A percentile compares a stretch with the other conserved stretches of the same genome.
Evolutionary conservation across 64 coral and sea anemone species (phyloP).

Genomic region (Exaiptasia diaphana): DNA sequence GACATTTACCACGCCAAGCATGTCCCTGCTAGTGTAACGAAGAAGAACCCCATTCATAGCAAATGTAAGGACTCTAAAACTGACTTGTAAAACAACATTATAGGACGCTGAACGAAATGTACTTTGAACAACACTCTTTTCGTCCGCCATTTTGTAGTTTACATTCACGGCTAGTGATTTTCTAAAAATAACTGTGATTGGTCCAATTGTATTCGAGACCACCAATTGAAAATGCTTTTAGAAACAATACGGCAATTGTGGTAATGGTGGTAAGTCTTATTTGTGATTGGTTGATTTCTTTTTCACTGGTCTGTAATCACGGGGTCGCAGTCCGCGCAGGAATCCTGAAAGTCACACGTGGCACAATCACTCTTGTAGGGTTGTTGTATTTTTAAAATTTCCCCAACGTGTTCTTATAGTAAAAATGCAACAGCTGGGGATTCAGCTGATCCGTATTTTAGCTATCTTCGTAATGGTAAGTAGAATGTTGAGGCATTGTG

Average conservation of each 20-base stretch:
- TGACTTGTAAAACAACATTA: conserved; percentile 92
- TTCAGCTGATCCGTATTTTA: neutral
- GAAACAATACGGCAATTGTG: neutral
- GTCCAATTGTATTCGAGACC: neutral
- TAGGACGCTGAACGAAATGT: conserved; percentile 95
- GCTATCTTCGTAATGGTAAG: neutral
- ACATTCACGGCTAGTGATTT: too few species aligned
- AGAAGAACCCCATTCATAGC: conserved; percentile 92
- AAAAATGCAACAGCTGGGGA: conserved; percentile 1
- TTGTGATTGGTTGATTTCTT: too few species aligned
- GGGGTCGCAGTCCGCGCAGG: too few species aligned
- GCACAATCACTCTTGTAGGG: conserved; percentile 16
- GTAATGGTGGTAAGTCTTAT: too few species aligned
- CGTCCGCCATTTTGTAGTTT: conserved; percentile 77
- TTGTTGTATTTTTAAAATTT: neutral
- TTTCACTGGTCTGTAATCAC: too few species aligned
- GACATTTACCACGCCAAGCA: conserved; percentile 95
- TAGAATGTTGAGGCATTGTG: neutral
- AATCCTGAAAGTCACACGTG: conserved; percentile 56
- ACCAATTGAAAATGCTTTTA: too few species aligned
- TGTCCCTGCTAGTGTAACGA: conserved; percentile 86
- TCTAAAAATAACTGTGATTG: neutral
- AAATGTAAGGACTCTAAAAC: conserved; percentile 96
- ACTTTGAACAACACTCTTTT: conserved; percentile 43
- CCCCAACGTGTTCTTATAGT: neutral